Evolutionary conservation across 2,797 vertebrate genomes (phyloP).

Genomic region (Phataginus tetradactyla): DNA sequence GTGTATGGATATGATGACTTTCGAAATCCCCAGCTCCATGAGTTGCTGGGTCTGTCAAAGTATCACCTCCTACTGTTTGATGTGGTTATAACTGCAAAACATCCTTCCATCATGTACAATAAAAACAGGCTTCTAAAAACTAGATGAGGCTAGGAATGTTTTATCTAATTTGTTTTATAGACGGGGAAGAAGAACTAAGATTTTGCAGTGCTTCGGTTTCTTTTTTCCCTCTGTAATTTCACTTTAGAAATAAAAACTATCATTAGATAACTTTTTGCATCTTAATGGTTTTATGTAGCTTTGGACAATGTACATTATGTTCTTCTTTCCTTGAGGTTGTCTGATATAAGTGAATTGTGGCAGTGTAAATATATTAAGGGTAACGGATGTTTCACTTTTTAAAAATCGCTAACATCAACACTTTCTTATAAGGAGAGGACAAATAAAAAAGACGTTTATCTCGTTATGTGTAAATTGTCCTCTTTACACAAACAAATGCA

Average conservation of each 20-base stretch:
- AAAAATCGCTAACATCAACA: conserved; percentile 39
- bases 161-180: conserved; percentile 21
- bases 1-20: conserved; percentile 46
- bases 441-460: neutral
- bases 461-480: neutral
- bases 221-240: conserved; percentile 16
- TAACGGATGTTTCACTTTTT: neutral
- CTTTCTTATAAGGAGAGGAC: neutral
- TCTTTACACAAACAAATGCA: neutral
- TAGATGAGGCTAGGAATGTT: neutral
- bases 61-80: conserved; percentile 1
- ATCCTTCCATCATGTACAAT: neutral
- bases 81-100: neutral
- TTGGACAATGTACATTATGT: conserved; percentile 2
- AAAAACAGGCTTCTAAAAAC: conserved; percentile 17
- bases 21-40: neutral
- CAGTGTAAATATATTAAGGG: conserved; percentile 47
- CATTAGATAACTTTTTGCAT: conserved; percentile 56
- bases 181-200: neutral
- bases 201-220: neutral
- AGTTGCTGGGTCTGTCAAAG: neutral
- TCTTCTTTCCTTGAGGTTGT: conserved; percentile 18
- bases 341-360: conserved; percentile 26
- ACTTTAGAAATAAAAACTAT: conserved; percentile 56
- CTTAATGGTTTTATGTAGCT: conserved; percentile 20